A percentile compares a stretch with the other conserved stretches of the same genome.
Conservation (phyloP, 1,140 invertebrate species). For the Diabrotica virgifera region DNA sequence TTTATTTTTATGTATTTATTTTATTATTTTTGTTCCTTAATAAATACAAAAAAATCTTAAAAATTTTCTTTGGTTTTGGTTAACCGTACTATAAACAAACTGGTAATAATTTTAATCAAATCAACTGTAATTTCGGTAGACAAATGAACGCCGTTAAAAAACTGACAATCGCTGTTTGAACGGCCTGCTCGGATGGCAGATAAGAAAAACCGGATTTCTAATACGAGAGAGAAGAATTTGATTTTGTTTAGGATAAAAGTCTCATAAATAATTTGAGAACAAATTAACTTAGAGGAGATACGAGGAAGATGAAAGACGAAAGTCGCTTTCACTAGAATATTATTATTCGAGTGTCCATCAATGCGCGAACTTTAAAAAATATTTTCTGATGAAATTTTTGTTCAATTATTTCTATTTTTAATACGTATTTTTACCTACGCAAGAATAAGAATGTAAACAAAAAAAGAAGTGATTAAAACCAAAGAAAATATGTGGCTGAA, state of each 20-base stretch:
- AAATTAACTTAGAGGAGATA: conserved; percentile 5
- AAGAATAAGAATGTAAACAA: too few relatives aligned
- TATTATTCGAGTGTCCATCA: neutral
- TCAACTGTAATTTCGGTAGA: conserved; percentile 21
- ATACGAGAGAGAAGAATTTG: conserved; percentile 11
- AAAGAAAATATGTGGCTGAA: too few relatives aligned
- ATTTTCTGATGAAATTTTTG: too few relatives aligned
- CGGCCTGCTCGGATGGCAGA: conserved; percentile 11
- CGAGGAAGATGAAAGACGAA: too few relatives aligned
- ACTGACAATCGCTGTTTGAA: conserved; percentile 19
- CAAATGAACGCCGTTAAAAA: conserved; percentile 22
- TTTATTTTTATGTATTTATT: too few relatives aligned
- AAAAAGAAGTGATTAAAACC: too few relatives aligned
- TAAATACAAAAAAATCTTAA: too few relatives aligned
- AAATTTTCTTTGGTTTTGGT: too few relatives aligned
- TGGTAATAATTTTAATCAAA: conserved; percentile 18
- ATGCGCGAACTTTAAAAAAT: too few relatives aligned
- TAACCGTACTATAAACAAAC: neutral
- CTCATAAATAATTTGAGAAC: conserved; percentile 21
- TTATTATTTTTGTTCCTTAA: too few relatives aligned
- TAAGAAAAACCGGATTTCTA: conserved; percentile 22
- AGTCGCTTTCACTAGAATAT: conserved; percentile 16
- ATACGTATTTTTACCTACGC: too few relatives aligned
- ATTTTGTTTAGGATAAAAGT: conserved; percentile 19
- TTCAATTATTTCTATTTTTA: too few relatives aligned